Conservation (phyloP, 2,113 vertebrate species). For the Calidris pugnax region DNA sequence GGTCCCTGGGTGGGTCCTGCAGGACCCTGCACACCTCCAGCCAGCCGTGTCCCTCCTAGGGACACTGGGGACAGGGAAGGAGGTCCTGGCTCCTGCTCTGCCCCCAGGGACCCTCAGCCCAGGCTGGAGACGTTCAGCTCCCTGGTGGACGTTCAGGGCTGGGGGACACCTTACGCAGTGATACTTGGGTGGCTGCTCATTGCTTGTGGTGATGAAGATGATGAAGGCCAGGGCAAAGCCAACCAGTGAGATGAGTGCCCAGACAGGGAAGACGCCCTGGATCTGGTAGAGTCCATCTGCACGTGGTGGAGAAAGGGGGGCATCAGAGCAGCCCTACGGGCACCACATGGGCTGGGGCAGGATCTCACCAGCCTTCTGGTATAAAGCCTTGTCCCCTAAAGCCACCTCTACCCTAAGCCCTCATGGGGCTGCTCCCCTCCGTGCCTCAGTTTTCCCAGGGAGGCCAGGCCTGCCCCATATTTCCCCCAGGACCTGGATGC, state of each 20-base stretch:
- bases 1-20: no score
- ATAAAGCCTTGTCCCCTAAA: neutral
- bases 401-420: neutral
- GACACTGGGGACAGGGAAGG: rapidly evolving
- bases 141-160: rapidly evolving
- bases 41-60: neutral
- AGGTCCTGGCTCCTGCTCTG: neutral
- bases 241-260: constrained; percentile 79
- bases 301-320: neutral
- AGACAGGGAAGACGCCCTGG: constrained; percentile 85
- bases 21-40: neutral
- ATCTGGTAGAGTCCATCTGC: constrained; percentile 86
- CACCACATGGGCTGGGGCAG: neutral
- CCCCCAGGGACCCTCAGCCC: neutral
- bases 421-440: neutral
- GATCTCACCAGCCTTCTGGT: neutral
- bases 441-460: neutral
- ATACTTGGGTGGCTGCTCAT: constrained; percentile 81
- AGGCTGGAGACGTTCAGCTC: neutral
- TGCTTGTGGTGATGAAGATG: constrained; percentile 85
- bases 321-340: rapidly evolving
- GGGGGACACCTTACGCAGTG: constrained; percentile 84
- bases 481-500: neutral
- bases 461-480: neutral
- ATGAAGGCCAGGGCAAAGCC: constrained; percentile 79